Evolutionary conservation across 1,140 invertebrate species (phyloP).

Genomic region (Drosophila sp.): DNA sequence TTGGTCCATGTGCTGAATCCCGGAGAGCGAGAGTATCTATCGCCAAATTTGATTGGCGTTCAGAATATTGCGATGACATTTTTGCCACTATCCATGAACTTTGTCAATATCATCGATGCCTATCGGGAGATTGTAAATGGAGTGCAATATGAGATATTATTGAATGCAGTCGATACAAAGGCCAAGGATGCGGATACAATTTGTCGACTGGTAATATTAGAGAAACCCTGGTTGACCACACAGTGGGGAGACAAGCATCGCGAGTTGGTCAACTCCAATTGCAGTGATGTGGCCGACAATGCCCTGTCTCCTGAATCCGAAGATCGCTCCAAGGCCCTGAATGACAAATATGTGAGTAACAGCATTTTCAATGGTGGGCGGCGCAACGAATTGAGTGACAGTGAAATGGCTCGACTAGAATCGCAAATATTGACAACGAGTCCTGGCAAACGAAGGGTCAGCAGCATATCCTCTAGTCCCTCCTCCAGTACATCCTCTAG

Average conservation of each 20-base stretch:
- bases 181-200: constrained; percentile 71
- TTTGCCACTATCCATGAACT: constrained; percentile 77
- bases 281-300: constrained; percentile 62
- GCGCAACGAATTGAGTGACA: constrained; percentile 72
- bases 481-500: constrained; percentile 6
- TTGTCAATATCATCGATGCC: constrained; percentile 79
- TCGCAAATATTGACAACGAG: constrained; percentile 68
- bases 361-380: constrained; percentile 78
- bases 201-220: constrained; percentile 76
- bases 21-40: constrained; percentile 80
- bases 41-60: constrained; percentile 81
- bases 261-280: constrained; percentile 74
- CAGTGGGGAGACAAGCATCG: constrained; percentile 82
- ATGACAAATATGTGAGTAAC: constrained; percentile 80
- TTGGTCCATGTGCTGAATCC: constrained; percentile 80
- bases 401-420: constrained; percentile 75
- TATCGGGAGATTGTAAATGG: constrained; percentile 81
- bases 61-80: constrained; percentile 83
- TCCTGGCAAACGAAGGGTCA: constrained; percentile 56
- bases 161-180: constrained; percentile 73
- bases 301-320: constrained; percentile 35
- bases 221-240: constrained; percentile 81
- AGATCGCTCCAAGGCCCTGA: constrained; percentile 49
- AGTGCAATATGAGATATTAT: constrained; percentile 76
- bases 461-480: constrained; percentile 23